Base-by-base conservation (phyloP, 2,797 vertebrate species). In the Oreortyx pictus region DNA sequence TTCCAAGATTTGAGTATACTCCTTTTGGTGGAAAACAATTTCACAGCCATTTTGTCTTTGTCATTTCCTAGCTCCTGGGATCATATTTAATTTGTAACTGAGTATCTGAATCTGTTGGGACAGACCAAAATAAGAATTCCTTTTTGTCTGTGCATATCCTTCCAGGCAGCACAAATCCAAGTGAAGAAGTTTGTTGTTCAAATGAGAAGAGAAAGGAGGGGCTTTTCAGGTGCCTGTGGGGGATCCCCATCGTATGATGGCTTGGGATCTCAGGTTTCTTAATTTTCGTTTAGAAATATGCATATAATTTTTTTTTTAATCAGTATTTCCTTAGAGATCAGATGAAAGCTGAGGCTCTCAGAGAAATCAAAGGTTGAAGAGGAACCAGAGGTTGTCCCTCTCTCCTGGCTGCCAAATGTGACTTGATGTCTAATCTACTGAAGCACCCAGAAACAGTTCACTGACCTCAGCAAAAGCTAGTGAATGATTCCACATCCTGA, bases 91-190 rank as follows among this genome's bases (percentile, higher is more conserved):
- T 86, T 94, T 87, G 31, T 46, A 93, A 31, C 37, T 14, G 24
- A 76, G 47, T 52, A 73, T 19, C 61, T 70, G 71, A 88, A 74
- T 92, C 84, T 84, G 47, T 61, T 94, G 82, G 76, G 60, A 89
- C 90, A 64, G 29, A 80, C 92, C 87, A 93, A 93, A 86, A 79
- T 39, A 91, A 31, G 87, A 94, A 84, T 86, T 66, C 60, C 80
- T 86, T 47, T 47, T 88, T 89, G 56, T 91, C 31, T 39, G 3
- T 3, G 12, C n/a, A 64, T 86, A 94, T 92, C 23, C 41, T 90
- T 88, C 64, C 41, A 73, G 31, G 11, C 47, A 91, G 71, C 56
- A 79, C 85, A 92, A 93, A 79, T 47, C 71, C 60, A 82, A 89
- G 37, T 37, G 41, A 31, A 54, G 16, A 31, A 65, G 62, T 76